Conservation (phyloP, 2,797 vertebrate genomes). For the Lindbergichthys nudifrons region DNA sequence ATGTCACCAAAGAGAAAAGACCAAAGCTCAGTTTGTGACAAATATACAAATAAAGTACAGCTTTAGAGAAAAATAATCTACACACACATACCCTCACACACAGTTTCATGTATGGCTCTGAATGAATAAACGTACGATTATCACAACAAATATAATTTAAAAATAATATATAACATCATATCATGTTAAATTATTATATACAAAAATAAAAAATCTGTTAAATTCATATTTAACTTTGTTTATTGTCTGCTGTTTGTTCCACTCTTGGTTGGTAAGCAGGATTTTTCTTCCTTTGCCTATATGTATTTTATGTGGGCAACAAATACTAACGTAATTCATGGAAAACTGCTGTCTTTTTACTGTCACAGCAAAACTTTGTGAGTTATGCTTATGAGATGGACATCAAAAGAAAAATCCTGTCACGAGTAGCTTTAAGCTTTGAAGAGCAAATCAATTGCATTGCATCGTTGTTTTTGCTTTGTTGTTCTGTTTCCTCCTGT, state of each 20-base stretch:
- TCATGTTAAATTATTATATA: no score
- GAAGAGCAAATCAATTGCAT: conserved; percentile 10
- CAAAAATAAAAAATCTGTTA: no score
- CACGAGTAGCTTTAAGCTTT: conserved; percentile 7
- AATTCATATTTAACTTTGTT: no score
- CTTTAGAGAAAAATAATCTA: no score
- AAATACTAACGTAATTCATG: not conserved
- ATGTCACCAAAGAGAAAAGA: not conserved
- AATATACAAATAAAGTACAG: conserved; percentile 11
- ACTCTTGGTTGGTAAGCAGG: no score
- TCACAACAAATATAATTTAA: no score
- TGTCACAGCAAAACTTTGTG: conserved; percentile 1
- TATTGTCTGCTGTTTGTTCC: no score
- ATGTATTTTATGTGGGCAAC: not conserved
- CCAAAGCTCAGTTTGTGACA: conserved; percentile 16
- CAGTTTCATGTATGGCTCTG: no score
- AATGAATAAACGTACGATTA: no score
- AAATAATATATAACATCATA: no score
- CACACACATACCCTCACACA: no score
- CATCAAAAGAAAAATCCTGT: not conserved
- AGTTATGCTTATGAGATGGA: conserved; percentile 13
- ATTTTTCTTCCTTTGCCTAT: no score
- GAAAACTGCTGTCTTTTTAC: conserved; percentile 1
- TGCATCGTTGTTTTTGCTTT: not conserved
- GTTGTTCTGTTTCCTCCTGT: not conserved